Evolutionary conservation across 2,797 vertebrate genomes (phyloP).

Genomic region (Notamacropus eugenii): DNA sequence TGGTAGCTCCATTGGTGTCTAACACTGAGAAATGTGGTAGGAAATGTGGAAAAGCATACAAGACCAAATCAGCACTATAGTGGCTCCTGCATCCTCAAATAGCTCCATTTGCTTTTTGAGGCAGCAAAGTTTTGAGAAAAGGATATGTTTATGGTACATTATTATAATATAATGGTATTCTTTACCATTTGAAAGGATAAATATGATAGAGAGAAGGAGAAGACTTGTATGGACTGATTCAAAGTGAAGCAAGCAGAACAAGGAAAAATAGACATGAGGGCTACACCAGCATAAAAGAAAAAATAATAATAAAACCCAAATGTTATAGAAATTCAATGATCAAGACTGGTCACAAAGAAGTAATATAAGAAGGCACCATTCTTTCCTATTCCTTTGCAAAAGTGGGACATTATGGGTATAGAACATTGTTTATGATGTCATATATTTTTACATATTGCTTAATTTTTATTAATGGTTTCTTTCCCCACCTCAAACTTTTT

Average conservation of each 20-base stretch:
- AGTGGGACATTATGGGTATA: not conserved
- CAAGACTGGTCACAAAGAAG: not conserved
- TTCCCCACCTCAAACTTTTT: not conserved
- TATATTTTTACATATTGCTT: not conserved
- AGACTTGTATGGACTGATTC: not conserved
- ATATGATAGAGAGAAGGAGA: not conserved
- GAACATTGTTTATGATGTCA: not conserved
- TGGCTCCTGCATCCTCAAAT: no score
- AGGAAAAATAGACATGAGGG: not conserved
- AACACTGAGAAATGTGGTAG: not conserved
- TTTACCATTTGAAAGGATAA: not conserved
- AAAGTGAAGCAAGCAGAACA: not conserved
- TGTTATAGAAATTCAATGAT: not conserved
- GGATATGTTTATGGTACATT: not conserved
- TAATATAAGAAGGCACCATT: not conserved
- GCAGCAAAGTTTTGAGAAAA: not conserved
- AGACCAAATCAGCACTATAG: not conserved
- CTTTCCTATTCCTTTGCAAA: not conserved
- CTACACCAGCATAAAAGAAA: not conserved
- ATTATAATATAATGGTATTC: not conserved
- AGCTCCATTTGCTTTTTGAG: not conserved
- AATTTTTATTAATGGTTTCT: not conserved
- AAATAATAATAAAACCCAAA: not conserved
- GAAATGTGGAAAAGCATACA: not conserved
- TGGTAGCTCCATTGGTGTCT: not conserved